Evolutionary conservation across 2,797 vertebrate genomes (phyloP).

Genomic region (Tarsius wallacei): DNA sequence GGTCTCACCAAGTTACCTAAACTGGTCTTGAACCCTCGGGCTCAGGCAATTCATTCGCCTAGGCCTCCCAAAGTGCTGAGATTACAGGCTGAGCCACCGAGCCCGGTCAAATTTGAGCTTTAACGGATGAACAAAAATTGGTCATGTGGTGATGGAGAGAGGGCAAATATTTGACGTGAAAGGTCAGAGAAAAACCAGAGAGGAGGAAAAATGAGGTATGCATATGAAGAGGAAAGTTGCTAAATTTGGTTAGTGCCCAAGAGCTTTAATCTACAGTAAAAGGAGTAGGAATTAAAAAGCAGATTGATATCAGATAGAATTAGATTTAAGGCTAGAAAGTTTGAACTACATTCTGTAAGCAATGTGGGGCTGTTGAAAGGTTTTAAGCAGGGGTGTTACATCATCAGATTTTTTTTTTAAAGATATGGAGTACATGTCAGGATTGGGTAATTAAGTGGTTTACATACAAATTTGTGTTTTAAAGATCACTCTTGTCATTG

Average conservation of each 20-base stretch:
- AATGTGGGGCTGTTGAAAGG: neutral
- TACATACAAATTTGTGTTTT: neutral
- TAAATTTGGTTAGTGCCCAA: neutral
- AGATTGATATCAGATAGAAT: neutral
- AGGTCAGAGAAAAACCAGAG: neutral
- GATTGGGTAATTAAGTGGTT: no score
- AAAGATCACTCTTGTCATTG: neutral
- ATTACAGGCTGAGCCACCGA: no score
- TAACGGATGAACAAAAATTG: conserved; percentile 20
- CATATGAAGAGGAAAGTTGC: conserved; percentile 1
- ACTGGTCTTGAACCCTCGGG: no score
- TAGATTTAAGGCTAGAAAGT: neutral
- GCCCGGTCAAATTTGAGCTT: neutral
- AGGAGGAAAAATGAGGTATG: neutral
- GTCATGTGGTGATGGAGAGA: neutral
- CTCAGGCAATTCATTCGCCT: no score
- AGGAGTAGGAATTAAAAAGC: neutral
- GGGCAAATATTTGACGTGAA: neutral
- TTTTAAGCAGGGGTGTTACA: neutral
- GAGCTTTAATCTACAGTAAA: conserved; percentile 41
- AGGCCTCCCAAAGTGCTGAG: no score
- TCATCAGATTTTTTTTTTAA: conserved; percentile 43
- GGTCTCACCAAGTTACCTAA: no score
- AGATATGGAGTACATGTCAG: neutral
- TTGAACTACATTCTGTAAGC: neutral